Conservation (phyloP, 1,140 invertebrate species). For the Elysia chlorotica region DNA sequence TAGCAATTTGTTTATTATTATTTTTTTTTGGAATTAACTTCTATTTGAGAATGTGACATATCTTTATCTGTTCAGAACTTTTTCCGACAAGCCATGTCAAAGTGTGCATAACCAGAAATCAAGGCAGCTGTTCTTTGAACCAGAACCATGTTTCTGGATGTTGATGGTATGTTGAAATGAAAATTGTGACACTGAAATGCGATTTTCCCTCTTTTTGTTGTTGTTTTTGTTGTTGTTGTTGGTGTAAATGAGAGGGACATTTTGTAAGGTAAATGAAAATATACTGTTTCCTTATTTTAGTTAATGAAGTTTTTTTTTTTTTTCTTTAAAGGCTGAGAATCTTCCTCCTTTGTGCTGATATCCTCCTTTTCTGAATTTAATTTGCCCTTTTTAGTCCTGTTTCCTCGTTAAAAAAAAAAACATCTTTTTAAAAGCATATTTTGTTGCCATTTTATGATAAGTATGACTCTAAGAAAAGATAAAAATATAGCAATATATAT, state of each 20-base stretch:
- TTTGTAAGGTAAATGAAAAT: background rate
- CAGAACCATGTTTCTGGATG: slow-evolving; percentile 88
- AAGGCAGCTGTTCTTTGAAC: slow-evolving; percentile 83
- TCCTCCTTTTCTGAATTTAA: too few species aligned
- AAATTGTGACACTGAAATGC: background rate
- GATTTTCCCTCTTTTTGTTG: background rate
- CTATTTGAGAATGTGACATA: background rate
- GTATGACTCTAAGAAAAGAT: too few species aligned
- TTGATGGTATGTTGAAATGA: slow-evolving; percentile 75
- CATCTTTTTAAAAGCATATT: too few species aligned
- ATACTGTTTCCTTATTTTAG: background rate
- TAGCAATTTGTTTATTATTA: background rate
- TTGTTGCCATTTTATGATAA: too few species aligned
- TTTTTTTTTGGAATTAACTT: background rate
- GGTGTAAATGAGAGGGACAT: background rate
- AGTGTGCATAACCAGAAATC: slow-evolving; percentile 87
- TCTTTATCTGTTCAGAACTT: slow-evolving; percentile 73
- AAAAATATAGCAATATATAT: too few species aligned
- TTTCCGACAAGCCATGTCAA: slow-evolving; percentile 80
- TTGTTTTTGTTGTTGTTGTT: background rate
- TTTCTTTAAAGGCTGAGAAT: background rate
- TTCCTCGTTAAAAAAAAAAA: too few species aligned
- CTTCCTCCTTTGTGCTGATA: background rate
- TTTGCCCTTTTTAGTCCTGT: too few species aligned
- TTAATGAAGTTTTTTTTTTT: background rate